Evolutionary conservation across 2,888 invertebrate genomes (phyloP), one percentile per base, ranked within the genome.

Genomic region (Drosophila infuscata): DNA sequence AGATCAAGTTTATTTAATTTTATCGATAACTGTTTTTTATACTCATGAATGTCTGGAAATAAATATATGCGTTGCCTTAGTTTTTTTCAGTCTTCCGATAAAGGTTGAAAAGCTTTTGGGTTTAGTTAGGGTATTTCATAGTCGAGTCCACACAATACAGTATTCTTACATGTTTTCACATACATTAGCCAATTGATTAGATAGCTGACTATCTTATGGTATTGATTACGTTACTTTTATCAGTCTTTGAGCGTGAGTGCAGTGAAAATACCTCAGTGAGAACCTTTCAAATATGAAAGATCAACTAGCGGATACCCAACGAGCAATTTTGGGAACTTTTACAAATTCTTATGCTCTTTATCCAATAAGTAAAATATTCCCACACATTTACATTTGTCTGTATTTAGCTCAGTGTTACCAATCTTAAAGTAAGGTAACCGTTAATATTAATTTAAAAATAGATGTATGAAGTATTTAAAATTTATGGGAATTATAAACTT

Each of bases 181-280:
- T 20, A 43, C 33, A 51, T 38, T 65, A 64, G 7, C 17, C 6
- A 35, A 61, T 60, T 65, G 76, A 76, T 76, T 66, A 81, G 81
- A 81, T 81, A 81, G 41, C 69, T 57, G 20, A 56, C 30, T 78
- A 81, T 81, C 72, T 35, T 29, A 69, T 30, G 9, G 52, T 70
- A 80, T 82, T 79, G 80, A 77, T 74, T 74, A 53, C 38, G 56
- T 11, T 5, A 20, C 30, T n/a, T 38, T 57, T 53, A 71, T 63
- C 52, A 51, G 43, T 48, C 20, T 41, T n/a, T 64, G 69, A n/a
- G 46, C 15, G 36, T 2, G 12, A 54, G 32, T 52, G 35, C 17
- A 32, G 20, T 35, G 20, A 36, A 20, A 41, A 32, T 41, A 32
- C 20, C 20, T 12, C 3, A 29, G 25, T 49, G 35, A 51, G 29